Conservation (phyloP, 2,113 vertebrate genomes). For the Origma solitaria region DNA sequence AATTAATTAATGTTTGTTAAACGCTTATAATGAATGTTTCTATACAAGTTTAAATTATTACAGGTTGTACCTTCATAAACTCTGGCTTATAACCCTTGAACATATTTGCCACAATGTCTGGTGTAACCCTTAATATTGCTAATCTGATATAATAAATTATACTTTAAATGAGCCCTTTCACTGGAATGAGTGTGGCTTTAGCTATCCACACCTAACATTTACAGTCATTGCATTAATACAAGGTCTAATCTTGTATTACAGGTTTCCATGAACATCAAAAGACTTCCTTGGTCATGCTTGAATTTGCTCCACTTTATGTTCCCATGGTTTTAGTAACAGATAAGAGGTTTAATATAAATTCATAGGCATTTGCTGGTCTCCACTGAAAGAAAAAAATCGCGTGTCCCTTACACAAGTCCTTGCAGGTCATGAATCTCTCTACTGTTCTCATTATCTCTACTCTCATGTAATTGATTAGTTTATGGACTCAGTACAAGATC, state of each 20-base stretch:
- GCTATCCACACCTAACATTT: constrained; percentile 21
- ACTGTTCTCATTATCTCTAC: background rate
- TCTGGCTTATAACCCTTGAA: background rate
- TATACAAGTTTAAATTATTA: background rate
- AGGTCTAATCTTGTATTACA: background rate
- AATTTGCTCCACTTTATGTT: constrained; percentile 3
- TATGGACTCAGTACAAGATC: background rate
- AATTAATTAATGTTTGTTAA: constrained; percentile 53
- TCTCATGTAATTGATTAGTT: background rate
- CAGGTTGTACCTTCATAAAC: background rate
- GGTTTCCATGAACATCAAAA: background rate
- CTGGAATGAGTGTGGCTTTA: background rate
- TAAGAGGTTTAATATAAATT: background rate
- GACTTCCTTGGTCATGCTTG: background rate
- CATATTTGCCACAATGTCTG: background rate
- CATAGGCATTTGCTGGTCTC: background rate
- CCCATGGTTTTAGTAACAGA: background rate
- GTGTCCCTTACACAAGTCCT: background rate
- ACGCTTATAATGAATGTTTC: background rate
- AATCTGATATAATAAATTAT: background rate
- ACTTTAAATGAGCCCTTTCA: background rate
- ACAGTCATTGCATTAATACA: background rate
- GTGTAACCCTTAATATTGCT: background rate
- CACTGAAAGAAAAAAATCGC: background rate
- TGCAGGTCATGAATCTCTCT: background rate